Base-by-base conservation (phyloP, 2,113 vertebrate genomes). In the Colaptes auratus region DNA sequence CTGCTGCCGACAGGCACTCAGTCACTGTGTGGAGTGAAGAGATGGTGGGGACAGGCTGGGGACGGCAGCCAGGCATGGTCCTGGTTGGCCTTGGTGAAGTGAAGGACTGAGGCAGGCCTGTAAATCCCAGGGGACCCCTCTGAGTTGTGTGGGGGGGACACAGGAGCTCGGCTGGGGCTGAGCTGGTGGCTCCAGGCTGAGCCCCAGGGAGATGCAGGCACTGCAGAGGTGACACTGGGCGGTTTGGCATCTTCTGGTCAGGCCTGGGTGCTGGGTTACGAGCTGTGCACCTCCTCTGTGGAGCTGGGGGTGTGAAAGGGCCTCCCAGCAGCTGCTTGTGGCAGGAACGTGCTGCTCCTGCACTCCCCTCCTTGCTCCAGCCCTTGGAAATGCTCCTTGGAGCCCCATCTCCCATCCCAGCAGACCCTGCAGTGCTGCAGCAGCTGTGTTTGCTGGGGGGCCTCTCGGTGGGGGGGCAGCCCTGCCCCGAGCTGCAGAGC, bases 131-230 rank as follows among this genome's bases (percentile, higher is more conserved):
- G 52, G 15, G 25, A 50, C 19, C 21, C 11, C 15, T 28, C 19
- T 0, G 6, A 27, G 27, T 9, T 0, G 0, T 0, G 10, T 44
- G 25, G 31, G 36, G 35, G 55, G 0, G 0, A 28, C 21, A 19
- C 16, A 5, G 67, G 77, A 69, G 12, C 33, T 20, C 76, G 80
- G 31, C 79, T 88, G 82, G 44, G 64, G 46, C 66, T 56, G 72
- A 69, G 74, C 42, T 0, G 5, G 1, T 23, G 70, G 60, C 69
- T 85, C 11, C 6, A 17, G 28, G 31, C 53, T 52, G 75, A 78
- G 36, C 52, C 12, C 20, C 3, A 2, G 20, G 50, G 33, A 66
- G 52, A 24, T 2, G 12, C 0, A 0, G 15, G 24, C 56, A 53
- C 52, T 3, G 2, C 18, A 15, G 79, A 0, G 1, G 61, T 55